phyloP scores from a whole-genome alignment of 2,797 vertebrate genomes.

The Lutjanus argentimaculatus region DNA sequence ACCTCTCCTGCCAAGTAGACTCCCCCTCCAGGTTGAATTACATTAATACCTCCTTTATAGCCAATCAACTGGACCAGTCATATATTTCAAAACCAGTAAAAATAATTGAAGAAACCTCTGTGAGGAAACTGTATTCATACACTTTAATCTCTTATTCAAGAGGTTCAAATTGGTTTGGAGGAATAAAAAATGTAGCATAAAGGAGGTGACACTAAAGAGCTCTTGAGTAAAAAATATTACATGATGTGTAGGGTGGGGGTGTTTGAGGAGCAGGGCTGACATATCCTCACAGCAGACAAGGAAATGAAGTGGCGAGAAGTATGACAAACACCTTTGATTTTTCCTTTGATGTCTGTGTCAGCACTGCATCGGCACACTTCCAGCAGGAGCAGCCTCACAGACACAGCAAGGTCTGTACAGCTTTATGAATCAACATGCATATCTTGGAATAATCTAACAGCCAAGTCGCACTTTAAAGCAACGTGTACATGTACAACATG shows the following conservation, averaged over 20 bases:
- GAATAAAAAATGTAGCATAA: conserved; percentile 63
- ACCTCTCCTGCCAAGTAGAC: conserved; percentile 80
- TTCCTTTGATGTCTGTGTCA: conserved; percentile 73
- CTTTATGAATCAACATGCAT: conserved; percentile 56
- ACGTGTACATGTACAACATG: conserved; percentile 19
- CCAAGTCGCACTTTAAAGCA: conserved; percentile 42
- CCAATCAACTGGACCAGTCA: conserved; percentile 77
- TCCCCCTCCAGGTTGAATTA: conserved; percentile 80
- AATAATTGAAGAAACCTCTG: conserved; percentile 74
- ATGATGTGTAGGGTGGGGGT: conserved; percentile 25
- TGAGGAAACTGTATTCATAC: conserved; percentile 72
- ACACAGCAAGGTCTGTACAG: conserved; percentile 60
- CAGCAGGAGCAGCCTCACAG: conserved; percentile 64
- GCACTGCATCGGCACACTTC: conserved; percentile 60
- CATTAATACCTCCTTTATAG: conserved; percentile 82
- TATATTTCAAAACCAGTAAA: conserved; percentile 76
- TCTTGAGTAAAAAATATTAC: conserved; percentile 53
- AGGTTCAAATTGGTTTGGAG: conserved; percentile 67
- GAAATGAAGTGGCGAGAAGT: conserved; percentile 62
- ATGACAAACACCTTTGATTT: conserved; percentile 76
- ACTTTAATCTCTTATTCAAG: conserved; percentile 77
- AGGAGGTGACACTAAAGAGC: conserved; percentile 52
- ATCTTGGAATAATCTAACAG: conserved; percentile 58
- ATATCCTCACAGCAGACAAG: conserved; percentile 55
- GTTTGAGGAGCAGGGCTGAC: conserved; percentile 48